Base-by-base conservation (phyloP, 2,113 vertebrate species). In the Ictalurus punctatus region DNA sequence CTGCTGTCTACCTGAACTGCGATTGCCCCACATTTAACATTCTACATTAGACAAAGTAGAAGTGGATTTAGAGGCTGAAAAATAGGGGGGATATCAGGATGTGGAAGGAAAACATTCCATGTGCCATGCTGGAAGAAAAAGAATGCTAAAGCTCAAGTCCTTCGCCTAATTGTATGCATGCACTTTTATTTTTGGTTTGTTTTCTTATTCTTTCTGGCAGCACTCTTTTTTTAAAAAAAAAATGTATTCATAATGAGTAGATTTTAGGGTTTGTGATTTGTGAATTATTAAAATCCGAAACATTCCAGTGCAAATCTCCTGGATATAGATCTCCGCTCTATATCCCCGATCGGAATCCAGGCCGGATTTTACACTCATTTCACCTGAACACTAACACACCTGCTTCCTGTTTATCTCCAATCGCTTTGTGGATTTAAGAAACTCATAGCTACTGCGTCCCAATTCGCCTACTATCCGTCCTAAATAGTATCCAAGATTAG, bases 71-170 rank as follows among this genome's bases (percentile, higher is more conserved):
- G 44, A 79, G 73, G 34, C n/a, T 84, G 58, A 74, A 76, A 74
- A 63, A 76, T 27, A 76, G 82, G 87, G 82, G 84, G 82, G 87
- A 88, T 52, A 52, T 65, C 30, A 87, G 86, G 59, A 87, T 81
- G 86, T 87, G 58, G 40, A 88, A 88, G 58, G 61, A 88, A 84
- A 84, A 88, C 87, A 88, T 88, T 88, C 87, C 87, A 88, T 4
- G 71, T 52, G 21, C 87, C 58, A 65, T 54, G 48, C 58, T 71
- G 79, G 16, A 61, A n/a, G 61, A 56, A 80, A 76, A 71, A 73
- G 56, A 74, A 34, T 27, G 34, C 30, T 34, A 44, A 65, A 82
- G 44, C 34, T 56, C n/a, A 34, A 82, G 44, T 19, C 25, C 0
- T 52, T 52, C 16, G 1, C 63, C 52, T 23, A 76, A 44, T 48